Evolutionary conservation across 2,888 invertebrate genomes (phyloP), one percentile per base, ranked within the genome.

Genomic region (Philereme vetulata): DNA sequence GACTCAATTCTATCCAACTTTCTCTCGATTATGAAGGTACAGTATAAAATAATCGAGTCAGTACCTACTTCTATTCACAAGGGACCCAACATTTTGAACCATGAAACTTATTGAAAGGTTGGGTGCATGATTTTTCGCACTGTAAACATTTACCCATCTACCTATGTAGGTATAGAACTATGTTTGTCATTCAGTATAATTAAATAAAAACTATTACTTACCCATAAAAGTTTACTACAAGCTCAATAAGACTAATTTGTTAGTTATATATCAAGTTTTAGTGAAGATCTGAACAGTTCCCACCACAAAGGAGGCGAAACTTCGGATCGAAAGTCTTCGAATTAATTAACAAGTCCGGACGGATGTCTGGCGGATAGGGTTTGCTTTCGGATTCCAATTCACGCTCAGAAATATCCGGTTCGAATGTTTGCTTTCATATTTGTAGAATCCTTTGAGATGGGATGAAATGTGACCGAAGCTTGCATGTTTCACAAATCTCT

Each of bases 1-100:
- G 60, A 45, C 50, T 65, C 60, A 49, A 66, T 62, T 64, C 51
- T 60, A 63, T 66, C 62, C 44, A 66, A 64, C 66, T 66, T 65
- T 62, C 49, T n/a, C 51, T 49, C n/a, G 0, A 43, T 33, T 54
- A 55, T 59, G 59, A 47, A 56, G 56, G 51, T 50, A 50, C 45
- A 48, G 50, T 46, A 11, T 33, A 45, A 45, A 45, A 36, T 50
- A 49, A 55, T 46, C 21, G 34, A 36, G 51, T 56, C 4, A 36
- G 46, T 50, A 8, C 11, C 46, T 51, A 40, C 46, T 36, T 34
- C 10, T 42, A 40, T 40, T 10, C 10, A 10, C 35, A 33, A n/a
- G 33, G 10, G 10, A 8, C 33, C 6, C 35, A 35, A 11, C 6
- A 48, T 35, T 48, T 48, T 48, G 10, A 35, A 35, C 47, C 5